Conservation (phyloP, 2,113 vertebrate genomes). For the Tapirus terrestris region DNA sequence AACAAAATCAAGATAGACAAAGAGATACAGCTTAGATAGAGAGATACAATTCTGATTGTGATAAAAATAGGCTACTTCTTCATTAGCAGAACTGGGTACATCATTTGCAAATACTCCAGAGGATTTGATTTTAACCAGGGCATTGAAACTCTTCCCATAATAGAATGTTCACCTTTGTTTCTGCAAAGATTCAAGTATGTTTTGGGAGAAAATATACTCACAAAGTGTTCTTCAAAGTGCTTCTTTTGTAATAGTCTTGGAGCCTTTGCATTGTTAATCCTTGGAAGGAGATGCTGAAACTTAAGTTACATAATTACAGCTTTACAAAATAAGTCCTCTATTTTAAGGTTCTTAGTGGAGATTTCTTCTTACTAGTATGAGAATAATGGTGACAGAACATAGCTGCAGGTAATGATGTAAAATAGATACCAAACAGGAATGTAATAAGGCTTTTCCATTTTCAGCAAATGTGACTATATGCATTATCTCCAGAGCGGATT, state of each 20-base stretch:
- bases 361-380: constrained; percentile 63
- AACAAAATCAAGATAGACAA: background rate
- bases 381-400: constrained; percentile 53
- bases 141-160: background rate
- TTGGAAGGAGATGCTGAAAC: constrained; percentile 61
- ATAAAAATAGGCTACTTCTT: background rate
- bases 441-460: constrained; percentile 68
- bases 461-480: constrained; percentile 76
- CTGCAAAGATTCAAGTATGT: background rate
- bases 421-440: constrained; percentile 68
- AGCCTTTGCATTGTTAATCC: constrained; percentile 31
- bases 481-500: constrained; percentile 65
- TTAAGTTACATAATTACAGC: constrained; percentile 43
- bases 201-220: constrained; percentile 43
- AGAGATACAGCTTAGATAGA: background rate
- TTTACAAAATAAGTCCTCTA: constrained; percentile 67
- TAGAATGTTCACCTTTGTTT: background rate
- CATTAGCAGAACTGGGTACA: background rate
- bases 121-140: constrained; percentile 1
- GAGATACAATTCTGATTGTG: background rate
- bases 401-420: constrained; percentile 73
- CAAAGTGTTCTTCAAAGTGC: background rate
- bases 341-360: constrained; percentile 52
- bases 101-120: constrained; percentile 31
- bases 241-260: constrained; percentile 28